Evolutionary conservation across 2,888 invertebrate species (phyloP), one percentile per base, ranked within the genome.

Genomic region (Mythimna albipuncta): DNA sequence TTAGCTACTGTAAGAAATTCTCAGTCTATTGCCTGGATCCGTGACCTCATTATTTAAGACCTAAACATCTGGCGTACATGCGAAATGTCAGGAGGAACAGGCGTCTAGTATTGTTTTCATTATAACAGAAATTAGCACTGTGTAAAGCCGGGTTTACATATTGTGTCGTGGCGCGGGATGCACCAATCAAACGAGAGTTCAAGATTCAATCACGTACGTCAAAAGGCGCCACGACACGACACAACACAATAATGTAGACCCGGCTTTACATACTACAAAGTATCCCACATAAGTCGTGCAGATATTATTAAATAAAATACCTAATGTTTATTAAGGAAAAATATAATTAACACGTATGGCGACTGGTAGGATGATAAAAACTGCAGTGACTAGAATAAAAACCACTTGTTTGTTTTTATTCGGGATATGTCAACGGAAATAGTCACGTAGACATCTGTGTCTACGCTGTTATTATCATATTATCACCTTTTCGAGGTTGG

Each of bases 281-380:
- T 32, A 54, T 35, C 32, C 21, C 7, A 13, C 26, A 19, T 35
- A 57, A 66, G 41, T 62, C 59, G 35, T 44, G 54, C 57, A 78
- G 32, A 79, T 61, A 82, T 52, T 38, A 62, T 62, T 47, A 52
- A 55, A 47, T 47, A 47, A 47, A 44, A 64, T 47, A 61, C 57
- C 62, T 75, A 58, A 54, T 79, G 75, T 83, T 74, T 57, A 74
- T 70, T 81, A 79, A 81, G 81, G 81, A 83, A 81, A 80, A 81
- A 68, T 82, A 35, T 59, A 58, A 70, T 41, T 57, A 83, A 75
- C 80, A 83, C 80, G 83, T 83, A 70, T 78, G 61, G 26, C 52
- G 26, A 44, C 50, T 68, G 35, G 26, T 16, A 35, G 19, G 13
- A 55, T 64, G 70, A 81, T 73, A 83, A 79, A 70, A 67, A 79